Conservation (phyloP, 2,113 vertebrate genomes). For the Struthio camelus region DNA sequence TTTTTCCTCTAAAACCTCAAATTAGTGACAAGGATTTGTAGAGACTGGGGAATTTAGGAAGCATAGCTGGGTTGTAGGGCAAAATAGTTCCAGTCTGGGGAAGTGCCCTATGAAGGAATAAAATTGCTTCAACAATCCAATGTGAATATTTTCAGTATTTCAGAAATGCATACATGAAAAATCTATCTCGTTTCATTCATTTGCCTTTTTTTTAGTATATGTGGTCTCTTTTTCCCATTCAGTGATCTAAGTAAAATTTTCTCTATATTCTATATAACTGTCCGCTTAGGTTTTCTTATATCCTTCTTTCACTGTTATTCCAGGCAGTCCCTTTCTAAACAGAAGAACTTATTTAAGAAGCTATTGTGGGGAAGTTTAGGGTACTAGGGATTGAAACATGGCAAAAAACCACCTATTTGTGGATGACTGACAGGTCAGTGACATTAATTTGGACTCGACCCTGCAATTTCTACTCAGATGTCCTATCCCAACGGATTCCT, state of each 20-base stretch:
- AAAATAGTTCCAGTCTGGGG: background rate
- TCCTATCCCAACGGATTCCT: rapidly evolving
- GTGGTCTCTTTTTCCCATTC: background rate
- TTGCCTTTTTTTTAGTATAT: background rate
- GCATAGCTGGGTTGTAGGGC: background rate
- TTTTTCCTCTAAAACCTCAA: background rate
- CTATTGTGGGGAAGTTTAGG: background rate
- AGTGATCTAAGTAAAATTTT: background rate
- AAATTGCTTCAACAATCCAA: background rate
- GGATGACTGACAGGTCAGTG: background rate
- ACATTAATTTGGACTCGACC: background rate
- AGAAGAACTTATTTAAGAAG: background rate
- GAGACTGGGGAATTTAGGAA: background rate
- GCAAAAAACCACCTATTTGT: background rate
- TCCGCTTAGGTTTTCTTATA: background rate
- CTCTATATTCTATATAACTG: background rate
- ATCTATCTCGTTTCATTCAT: background rate
- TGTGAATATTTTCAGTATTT: background rate
- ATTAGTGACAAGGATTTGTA: background rate
- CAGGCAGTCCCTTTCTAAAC: background rate
- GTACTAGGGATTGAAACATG: background rate
- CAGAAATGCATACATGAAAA: background rate
- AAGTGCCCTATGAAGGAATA: background rate
- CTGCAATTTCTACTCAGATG: background rate
- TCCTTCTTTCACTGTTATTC: background rate